Percentiles rank a stretch among this genome's conserved stretches.
These are phyloP conservation scores for Yasuhikotakia modesta DNA, from an alignment of 2,797 vertebrate genomes.

Conservation along the genomic window DNA sequence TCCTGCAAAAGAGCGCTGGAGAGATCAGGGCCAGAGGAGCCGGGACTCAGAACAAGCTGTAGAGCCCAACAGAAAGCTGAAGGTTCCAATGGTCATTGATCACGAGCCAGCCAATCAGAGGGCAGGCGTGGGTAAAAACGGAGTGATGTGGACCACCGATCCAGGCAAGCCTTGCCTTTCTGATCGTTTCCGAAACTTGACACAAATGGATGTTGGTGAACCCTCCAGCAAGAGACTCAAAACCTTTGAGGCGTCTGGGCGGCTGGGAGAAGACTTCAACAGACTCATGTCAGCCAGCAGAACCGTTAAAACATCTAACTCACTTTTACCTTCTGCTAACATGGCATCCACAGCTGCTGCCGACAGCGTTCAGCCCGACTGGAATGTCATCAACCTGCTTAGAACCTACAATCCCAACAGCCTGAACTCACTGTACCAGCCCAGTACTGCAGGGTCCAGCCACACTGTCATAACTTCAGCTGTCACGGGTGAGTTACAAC, in stretches of 20 bases:
- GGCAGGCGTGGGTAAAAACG: slow-evolving; percentile 66
- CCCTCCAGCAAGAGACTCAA: slow-evolving; percentile 77
- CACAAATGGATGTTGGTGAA: slow-evolving; percentile 79
- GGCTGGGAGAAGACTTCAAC: slow-evolving; percentile 70
- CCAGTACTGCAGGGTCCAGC: slow-evolving; percentile 68
- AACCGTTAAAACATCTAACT: slow-evolving; percentile 70
- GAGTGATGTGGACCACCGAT: slow-evolving; percentile 74
- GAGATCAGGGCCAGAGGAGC: slow-evolving; percentile 49
- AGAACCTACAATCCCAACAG: slow-evolving; percentile 77
- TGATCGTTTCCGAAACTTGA: slow-evolving; percentile 70
- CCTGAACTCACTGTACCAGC: slow-evolving; percentile 77
- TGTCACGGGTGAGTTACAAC: slow-evolving; percentile 87
- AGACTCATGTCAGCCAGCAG: slow-evolving; percentile 73
- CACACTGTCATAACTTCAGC: slow-evolving; percentile 70
- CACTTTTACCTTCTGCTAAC: slow-evolving; percentile 70
- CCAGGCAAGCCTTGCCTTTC: slow-evolving; percentile 77
- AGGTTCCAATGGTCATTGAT: slow-evolving; percentile 41
- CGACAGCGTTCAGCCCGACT: slow-evolving; percentile 74
- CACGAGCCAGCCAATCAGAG: slow-evolving; percentile 59
- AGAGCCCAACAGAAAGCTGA: slow-evolving; percentile 56
- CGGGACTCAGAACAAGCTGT: slow-evolving; percentile 59
- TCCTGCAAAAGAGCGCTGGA: slow-evolving; percentile 63
- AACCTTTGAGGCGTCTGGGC: slow-evolving; percentile 49
- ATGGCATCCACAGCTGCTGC: slow-evolving; percentile 63
- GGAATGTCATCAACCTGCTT: slow-evolving; percentile 79